phyloP scores from a whole-genome alignment of 2,888 invertebrate species.

The Sceliomorpha sp. region DNA sequence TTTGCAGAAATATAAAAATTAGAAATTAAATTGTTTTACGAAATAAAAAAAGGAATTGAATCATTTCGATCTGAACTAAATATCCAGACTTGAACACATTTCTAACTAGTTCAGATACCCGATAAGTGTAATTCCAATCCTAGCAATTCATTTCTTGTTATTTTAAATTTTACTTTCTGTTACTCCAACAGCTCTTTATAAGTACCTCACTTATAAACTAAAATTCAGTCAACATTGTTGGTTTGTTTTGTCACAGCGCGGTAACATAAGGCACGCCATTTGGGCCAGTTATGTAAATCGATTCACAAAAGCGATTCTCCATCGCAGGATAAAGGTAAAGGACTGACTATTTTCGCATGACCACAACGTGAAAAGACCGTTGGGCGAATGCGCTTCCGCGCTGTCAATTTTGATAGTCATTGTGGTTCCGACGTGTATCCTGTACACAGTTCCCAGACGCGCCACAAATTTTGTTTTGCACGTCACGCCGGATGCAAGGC shows the following conservation, averaged over 20 bases:
- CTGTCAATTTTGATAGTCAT: slow-evolving; percentile 61
- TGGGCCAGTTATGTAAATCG: slow-evolving; percentile 49
- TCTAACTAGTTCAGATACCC: too few relatives aligned
- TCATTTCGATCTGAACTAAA: too few relatives aligned
- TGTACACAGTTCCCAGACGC: slow-evolving; percentile 41
- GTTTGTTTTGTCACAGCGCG: slow-evolving; percentile 1
- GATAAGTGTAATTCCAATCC: too few relatives aligned
- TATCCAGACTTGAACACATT: too few relatives aligned
- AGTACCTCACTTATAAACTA: too few relatives aligned
- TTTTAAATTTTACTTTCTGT: too few relatives aligned
- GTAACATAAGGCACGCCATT: slow-evolving; percentile 49
- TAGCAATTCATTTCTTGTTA: too few relatives aligned
- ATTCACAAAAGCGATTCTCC: slow-evolving; percentile 30
- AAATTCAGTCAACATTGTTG: too few relatives aligned
- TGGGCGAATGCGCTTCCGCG: slow-evolving; percentile 53
- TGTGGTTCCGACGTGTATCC: slow-evolving; percentile 59
- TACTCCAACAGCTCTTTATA: too few relatives aligned
- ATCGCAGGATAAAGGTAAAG: slow-evolving; percentile 26
- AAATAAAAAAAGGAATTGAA: too few relatives aligned
- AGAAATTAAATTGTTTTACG: too few relatives aligned
- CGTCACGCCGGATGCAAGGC: slow-evolving; percentile 56
- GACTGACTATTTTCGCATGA: slow-evolving; percentile 48
- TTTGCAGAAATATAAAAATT: too few relatives aligned
- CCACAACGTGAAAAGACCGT: slow-evolving; percentile 50
- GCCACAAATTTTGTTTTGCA: slow-evolving; percentile 53